Evolutionary conservation across 2,113 vertebrate genomes (phyloP).

Genomic region (Bos javanicus): DNA sequence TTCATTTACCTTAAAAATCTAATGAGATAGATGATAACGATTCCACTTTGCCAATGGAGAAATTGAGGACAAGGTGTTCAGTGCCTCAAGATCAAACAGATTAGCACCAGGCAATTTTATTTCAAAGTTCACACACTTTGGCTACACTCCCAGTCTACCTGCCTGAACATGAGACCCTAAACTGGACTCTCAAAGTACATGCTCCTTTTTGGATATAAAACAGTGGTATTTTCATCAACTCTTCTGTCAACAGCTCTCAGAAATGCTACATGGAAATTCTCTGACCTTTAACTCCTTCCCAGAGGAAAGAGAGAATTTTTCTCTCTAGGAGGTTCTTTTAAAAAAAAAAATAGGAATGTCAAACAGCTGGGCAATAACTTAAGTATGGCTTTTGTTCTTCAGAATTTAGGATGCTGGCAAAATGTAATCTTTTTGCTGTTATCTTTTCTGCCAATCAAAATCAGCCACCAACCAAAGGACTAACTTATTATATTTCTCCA

Average conservation of each 20-base stretch:
- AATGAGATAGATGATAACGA: neutral
- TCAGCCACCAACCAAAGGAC: slow-evolving; percentile 41
- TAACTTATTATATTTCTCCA: slow-evolving; percentile 25
- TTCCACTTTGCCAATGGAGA: neutral
- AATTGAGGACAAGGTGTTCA: neutral
- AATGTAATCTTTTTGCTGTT: slow-evolving; percentile 60
- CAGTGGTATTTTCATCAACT: neutral
- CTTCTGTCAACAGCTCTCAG: neutral
- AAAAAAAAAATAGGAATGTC: neutral
- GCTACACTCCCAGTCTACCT: neutral
- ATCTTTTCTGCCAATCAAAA: slow-evolving; percentile 63
- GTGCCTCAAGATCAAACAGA: neutral
- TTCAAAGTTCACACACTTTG: neutral
- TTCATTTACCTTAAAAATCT: neutral
- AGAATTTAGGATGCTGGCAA: slow-evolving; percentile 51
- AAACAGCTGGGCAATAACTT: slow-evolving; percentile 34
- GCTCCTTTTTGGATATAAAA: neutral
- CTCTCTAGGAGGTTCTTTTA: slow-evolving; percentile 21
- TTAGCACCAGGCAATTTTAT: neutral
- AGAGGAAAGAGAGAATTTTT: slow-evolving; percentile 21
- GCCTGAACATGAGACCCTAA: too few relatives aligned
- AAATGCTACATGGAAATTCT: neutral
- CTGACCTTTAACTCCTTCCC: slow-evolving; percentile 29
- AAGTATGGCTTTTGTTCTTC: slow-evolving; percentile 39
- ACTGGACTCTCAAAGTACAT: neutral